A percentile compares a stretch with the other conserved stretches of the same genome.
Evolutionary conservation across 2,113 vertebrate species (phyloP).

Genomic region (Marmota monax): DNA sequence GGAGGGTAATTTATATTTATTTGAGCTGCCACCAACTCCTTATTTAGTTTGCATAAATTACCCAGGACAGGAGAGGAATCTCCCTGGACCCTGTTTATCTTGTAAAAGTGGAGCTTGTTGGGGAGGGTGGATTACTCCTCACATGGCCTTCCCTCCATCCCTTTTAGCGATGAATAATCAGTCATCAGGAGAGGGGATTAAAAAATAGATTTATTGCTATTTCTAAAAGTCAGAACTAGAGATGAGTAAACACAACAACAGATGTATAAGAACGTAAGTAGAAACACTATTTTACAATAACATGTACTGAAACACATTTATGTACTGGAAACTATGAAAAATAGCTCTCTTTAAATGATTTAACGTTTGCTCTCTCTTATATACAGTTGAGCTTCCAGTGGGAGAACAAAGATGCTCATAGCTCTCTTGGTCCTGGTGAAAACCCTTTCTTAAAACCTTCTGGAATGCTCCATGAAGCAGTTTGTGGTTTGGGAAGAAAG

Average conservation of each 20-base stretch:
- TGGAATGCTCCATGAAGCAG: not conserved
- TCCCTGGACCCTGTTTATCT: slow-evolving; percentile 75
- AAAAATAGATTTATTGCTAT: slow-evolving; percentile 82
- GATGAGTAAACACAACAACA: slow-evolving; percentile 80
- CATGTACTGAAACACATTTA: slow-evolving; percentile 77
- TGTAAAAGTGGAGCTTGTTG: slow-evolving; percentile 45
- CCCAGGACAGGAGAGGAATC: slow-evolving; percentile 70
- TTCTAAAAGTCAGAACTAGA: slow-evolving; percentile 79
- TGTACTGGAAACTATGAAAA: slow-evolving; percentile 80
- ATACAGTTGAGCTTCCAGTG: slow-evolving; percentile 60
- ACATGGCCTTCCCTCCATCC: slow-evolving; percentile 50
- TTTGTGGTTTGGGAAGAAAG: not conserved
- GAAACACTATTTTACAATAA: slow-evolving; percentile 82
- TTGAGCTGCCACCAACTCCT: slow-evolving; percentile 72
- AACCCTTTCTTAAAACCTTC: slow-evolving; percentile 60
- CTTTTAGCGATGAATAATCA: slow-evolving; percentile 76
- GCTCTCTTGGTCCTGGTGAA: slow-evolving; percentile 46
- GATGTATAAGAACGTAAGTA: slow-evolving; percentile 76
- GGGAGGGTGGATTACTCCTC: slow-evolving; percentile 55
- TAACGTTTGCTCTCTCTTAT: slow-evolving; percentile 73
- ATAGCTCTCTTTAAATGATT: slow-evolving; percentile 80
- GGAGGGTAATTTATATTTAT: slow-evolving; percentile 74
- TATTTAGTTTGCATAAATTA: slow-evolving; percentile 71
- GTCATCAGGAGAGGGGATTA: slow-evolving; percentile 80
- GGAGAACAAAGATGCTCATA: slow-evolving; percentile 68